A percentile compares a stretch with the other conserved stretches of the same genome.
These are phyloP conservation scores for Passer montanus DNA, from an alignment of 2,113 vertebrate genomes.

Conservation along the genomic window DNA sequence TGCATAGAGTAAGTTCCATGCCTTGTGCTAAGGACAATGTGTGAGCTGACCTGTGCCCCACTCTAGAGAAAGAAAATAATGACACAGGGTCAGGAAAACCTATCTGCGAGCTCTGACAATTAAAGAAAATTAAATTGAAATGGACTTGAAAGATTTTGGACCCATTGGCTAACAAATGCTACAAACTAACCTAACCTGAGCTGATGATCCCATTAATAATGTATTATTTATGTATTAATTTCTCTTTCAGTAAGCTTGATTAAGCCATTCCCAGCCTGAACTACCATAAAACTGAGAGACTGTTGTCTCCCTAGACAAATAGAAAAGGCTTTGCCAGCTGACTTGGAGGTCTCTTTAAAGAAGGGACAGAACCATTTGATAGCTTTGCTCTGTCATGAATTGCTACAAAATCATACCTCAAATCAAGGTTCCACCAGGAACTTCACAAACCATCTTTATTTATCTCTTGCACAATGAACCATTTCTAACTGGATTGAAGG, in stretches of 20 bases:
- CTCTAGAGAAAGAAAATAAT: background rate
- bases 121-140: background rate
- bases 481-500: background rate
- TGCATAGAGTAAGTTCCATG: background rate
- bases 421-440: background rate
- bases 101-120: background rate
- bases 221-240: background rate
- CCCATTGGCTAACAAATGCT: background rate
- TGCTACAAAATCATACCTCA: background rate
- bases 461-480: background rate
- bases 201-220: background rate
- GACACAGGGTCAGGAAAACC: background rate
- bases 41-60: rapidly evolving
- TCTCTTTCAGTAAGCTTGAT: background rate
- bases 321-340: background rate
- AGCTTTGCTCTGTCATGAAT: background rate
- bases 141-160: background rate
- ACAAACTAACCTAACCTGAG: background rate
- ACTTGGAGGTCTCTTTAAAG: background rate
- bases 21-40: rapidly evolving
- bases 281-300: background rate
- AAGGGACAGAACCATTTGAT: background rate
- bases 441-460: background rate
- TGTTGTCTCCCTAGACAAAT: background rate
- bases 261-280: background rate